phyloP scores from a whole-genome alignment of 2,113 vertebrate species.

The Poicephalus meyeri region DNA sequence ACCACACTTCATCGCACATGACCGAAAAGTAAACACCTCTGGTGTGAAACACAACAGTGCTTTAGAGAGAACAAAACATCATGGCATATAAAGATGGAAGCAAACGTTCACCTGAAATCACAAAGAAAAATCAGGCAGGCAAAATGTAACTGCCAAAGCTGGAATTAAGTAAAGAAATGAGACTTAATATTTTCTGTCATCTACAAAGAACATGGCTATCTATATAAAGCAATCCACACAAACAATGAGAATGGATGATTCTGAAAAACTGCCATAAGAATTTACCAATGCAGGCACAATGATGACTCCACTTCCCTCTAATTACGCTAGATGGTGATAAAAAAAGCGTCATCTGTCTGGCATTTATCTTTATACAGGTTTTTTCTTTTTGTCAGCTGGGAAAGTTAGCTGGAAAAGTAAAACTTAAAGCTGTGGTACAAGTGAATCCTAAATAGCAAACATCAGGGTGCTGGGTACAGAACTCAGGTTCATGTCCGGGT shows the following conservation, averaged over 20 bases:
- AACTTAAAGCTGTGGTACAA: not conserved
- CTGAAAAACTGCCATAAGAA: not conserved
- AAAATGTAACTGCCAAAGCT: not conserved
- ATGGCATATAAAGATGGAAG: not conserved
- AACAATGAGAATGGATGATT: not conserved
- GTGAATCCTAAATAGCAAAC: not conserved
- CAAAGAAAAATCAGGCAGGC: not conserved
- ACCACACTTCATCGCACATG: not conserved
- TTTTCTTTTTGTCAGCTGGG: not conserved
- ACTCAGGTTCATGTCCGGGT: not conserved
- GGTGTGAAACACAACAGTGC: not conserved
- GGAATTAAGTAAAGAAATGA: not conserved
- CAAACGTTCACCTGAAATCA: not conserved
- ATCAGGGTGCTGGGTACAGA: not conserved
- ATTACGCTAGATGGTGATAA: not conserved
- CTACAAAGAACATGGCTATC: not conserved
- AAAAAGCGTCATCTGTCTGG: not conserved
- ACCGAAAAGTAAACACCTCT: not conserved
- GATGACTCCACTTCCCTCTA: not conserved
- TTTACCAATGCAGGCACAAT: not conserved
- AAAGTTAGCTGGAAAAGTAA: not conserved
- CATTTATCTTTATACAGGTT: not conserved
- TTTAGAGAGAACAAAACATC: not conserved
- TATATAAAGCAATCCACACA: not conserved
- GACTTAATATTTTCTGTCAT: not conserved